Evolutionary conservation across 1,140 invertebrate genomes (phyloP).

Genomic region (Bombus consobrinus): DNA sequence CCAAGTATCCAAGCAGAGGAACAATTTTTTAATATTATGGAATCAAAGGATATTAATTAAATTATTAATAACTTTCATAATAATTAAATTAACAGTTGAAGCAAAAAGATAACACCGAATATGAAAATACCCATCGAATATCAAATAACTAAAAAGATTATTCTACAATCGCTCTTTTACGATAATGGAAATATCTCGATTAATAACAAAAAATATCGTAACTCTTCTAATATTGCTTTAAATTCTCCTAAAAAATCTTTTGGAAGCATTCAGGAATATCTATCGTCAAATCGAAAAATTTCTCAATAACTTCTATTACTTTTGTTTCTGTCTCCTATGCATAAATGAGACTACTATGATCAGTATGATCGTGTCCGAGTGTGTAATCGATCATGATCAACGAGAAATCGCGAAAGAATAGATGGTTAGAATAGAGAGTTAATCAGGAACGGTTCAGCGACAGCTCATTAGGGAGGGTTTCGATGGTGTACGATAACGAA

Average conservation of each 20-base stretch:
- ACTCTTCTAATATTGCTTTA: background rate
- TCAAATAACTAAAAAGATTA: background rate
- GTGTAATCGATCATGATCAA: background rate
- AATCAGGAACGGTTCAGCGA: constrained; percentile 13
- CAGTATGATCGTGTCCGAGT: background rate
- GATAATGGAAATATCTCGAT: background rate
- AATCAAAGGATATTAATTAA: too few relatives aligned
- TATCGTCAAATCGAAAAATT: background rate
- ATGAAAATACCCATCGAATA: too few relatives aligned
- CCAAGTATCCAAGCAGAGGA: too few relatives aligned
- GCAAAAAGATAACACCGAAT: too few relatives aligned
- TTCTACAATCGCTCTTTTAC: background rate
- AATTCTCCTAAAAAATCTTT: background rate
- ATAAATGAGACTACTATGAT: background rate
- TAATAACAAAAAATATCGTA: background rate
- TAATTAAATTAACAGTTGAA: too few relatives aligned
- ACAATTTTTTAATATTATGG: too few relatives aligned
- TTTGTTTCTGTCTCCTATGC: background rate
- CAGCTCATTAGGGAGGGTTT: background rate
- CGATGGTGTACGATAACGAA: constrained; percentile 19
- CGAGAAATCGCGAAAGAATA: background rate
- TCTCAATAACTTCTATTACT: background rate
- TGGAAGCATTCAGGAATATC: background rate
- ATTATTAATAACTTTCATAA: too few relatives aligned
- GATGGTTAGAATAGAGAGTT: constrained; percentile 5